Evolutionary conservation across 1,140 invertebrate genomes (phyloP), one percentile per base, ranked within the genome.

Genomic region (Leguminivora glycinivorella): DNA sequence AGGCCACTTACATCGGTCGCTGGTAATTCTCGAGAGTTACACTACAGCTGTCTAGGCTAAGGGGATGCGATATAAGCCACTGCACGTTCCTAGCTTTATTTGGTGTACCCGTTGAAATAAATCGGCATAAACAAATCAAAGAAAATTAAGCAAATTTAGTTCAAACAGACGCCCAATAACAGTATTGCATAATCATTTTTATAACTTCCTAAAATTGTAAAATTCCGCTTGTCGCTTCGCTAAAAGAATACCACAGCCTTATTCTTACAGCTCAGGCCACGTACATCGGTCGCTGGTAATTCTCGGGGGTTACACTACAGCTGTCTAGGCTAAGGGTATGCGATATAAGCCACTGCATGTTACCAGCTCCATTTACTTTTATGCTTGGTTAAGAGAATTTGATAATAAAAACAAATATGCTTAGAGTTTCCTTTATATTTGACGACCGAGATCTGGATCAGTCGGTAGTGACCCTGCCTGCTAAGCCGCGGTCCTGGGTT

Each of bases 1-100:
- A 5, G 26, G 25, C 58, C 58, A 63, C 58, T 26, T 63, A 63
- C 58, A 34, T 63, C 17, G 26, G 56, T 58, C 56, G 47, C 2
- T 52, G 56, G 58, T 63, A 34, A 63, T 63, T 63, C 58, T 58
- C 58, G 25, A 63, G 58, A 29, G 58, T 63, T 63, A 63, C 26
- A 63, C 58, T 63, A 63, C 58, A 63, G 58, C 58, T 63, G 58
- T 63, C 58, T 63, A 34, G 58, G 58, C 58, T 17, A 63, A 60
- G 56, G 56, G 24, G 56, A 24, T 60, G 14, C 17, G 25, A 63
- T n/a, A 26, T 29, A 63, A 63, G 25, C 58, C n/a, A 7, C 58
- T 63, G 58, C n/a, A 63, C 34, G 31, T 34, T 63, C 10, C 25
- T 29, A 14, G 26, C 25, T 63, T 63, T n/a, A 63, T 63, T 63